These are phyloP conservation scores for Helicoverpa assulta DNA, from an alignment of 2,888 invertebrate species.

Conservation along the genomic window DNA sequence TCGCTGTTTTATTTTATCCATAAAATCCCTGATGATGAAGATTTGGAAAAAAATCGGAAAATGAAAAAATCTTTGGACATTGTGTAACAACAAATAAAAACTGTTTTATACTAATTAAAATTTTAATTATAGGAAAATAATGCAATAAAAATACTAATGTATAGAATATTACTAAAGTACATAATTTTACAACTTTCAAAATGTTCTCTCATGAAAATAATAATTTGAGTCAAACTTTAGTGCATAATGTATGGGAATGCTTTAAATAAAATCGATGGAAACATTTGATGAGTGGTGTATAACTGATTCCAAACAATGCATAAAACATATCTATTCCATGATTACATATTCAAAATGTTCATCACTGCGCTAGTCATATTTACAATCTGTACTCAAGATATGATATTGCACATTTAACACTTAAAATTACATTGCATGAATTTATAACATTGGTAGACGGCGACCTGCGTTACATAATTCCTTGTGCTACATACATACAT, in stretches of 20 bases:
- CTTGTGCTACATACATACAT: constrained; percentile 67
- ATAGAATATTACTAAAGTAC: constrained; percentile 85
- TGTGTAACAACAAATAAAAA: constrained; percentile 46
- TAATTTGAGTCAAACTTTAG: constrained; percentile 73
- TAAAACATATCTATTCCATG: constrained; percentile 65
- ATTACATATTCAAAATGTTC: constrained; percentile 69
- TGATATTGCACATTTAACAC: constrained; percentile 88
- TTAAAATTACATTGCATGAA: constrained; percentile 85
- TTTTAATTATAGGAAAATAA: constrained; percentile 88
- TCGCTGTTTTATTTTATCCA: constrained; percentile 64
- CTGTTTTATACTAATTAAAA: constrained; percentile 72
- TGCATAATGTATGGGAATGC: constrained; percentile 84
- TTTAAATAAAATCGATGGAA: constrained; percentile 83
- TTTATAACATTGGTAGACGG: constrained; percentile 79
- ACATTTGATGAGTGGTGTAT: constrained; percentile 72
- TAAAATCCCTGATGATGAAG: too few species aligned
- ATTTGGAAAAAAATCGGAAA: too few species aligned
- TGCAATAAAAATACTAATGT: constrained; percentile 88
- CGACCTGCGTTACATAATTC: constrained; percentile 72
- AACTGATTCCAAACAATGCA: constrained; percentile 72
- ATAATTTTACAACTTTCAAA: constrained; percentile 80
- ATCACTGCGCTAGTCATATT: constrained; percentile 72
- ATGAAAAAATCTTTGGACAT: too few species aligned
- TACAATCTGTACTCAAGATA: constrained; percentile 78
- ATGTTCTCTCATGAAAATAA: constrained; percentile 74